These are phyloP conservation scores for Rhynchotus rufescens DNA, from an alignment of 2,797 vertebrate species.

Conservation along the genomic window DNA sequence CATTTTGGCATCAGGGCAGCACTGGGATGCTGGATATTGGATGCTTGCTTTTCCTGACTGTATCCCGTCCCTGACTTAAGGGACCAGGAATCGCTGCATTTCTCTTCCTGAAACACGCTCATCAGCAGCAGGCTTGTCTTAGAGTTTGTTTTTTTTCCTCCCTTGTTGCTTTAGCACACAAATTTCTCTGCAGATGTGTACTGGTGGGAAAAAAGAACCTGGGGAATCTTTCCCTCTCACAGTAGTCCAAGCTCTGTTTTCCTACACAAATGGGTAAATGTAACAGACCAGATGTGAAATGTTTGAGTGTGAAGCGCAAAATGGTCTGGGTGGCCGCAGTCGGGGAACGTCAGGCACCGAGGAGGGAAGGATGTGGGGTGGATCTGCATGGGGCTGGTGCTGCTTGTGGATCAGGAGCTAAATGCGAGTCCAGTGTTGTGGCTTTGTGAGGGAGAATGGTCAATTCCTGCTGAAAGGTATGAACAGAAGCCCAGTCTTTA, in stretches of 20 bases:
- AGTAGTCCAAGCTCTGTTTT: background rate
- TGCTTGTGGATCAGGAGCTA: background rate
- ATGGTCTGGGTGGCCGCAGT: background rate
- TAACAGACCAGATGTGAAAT: background rate
- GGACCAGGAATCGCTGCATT: background rate
- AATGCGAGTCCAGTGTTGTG: background rate
- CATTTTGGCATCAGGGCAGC: background rate
- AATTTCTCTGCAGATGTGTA: background rate
- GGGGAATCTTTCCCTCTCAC: background rate
- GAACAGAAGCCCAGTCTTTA: background rate
- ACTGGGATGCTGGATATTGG: background rate
- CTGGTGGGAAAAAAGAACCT: background rate
- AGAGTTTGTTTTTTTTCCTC: background rate
- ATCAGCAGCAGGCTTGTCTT: background rate
- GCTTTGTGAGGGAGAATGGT: background rate
- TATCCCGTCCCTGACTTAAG: background rate
- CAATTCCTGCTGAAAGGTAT: background rate
- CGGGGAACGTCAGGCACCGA: background rate
- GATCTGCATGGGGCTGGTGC: background rate
- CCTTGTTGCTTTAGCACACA: background rate
- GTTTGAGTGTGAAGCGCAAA: background rate
- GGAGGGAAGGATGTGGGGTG: background rate
- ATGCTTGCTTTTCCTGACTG: background rate
- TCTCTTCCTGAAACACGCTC: background rate
- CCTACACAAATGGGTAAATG: background rate